These are phyloP conservation scores for Nothocercus nigrocapillus DNA, from an alignment of 2,113 vertebrate genomes.

Conservation along the genomic window DNA sequence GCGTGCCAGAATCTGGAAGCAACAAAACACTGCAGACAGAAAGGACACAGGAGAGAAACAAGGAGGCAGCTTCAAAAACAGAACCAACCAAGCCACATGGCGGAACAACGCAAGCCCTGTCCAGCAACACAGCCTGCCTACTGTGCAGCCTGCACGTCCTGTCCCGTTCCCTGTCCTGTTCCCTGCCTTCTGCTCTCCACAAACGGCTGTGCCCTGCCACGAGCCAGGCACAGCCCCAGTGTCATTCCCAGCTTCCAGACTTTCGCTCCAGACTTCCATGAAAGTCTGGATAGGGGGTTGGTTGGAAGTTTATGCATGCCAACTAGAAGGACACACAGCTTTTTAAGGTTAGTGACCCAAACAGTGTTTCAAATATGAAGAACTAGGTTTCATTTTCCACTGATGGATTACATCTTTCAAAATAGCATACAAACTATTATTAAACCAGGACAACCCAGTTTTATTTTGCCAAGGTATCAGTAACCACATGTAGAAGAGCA, in stretches of 20 bases:
- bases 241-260: neutral
- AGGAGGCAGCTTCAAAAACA: neutral
- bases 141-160: accelerated
- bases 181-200: neutral
- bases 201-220: neutral
- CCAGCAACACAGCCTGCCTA: neutral
- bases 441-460: neutral
- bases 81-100: neutral
- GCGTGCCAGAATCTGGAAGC: neutral
- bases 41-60: neutral
- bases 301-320: neutral
- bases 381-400: neutral
- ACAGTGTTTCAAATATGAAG: neutral
- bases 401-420: neutral
- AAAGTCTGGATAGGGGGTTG: neutral
- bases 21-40: neutral
- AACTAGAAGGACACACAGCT: accelerated
- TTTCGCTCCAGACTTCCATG: too few relatives aligned
- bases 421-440: neutral
- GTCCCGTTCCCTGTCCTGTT: neutral
- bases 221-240: accelerated
- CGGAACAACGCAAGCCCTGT: neutral
- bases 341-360: neutral
- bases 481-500: neutral
- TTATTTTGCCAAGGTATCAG: neutral